phyloP scores from a whole-genome alignment of 2,797 vertebrate genomes.

The Netta rufina region DNA sequence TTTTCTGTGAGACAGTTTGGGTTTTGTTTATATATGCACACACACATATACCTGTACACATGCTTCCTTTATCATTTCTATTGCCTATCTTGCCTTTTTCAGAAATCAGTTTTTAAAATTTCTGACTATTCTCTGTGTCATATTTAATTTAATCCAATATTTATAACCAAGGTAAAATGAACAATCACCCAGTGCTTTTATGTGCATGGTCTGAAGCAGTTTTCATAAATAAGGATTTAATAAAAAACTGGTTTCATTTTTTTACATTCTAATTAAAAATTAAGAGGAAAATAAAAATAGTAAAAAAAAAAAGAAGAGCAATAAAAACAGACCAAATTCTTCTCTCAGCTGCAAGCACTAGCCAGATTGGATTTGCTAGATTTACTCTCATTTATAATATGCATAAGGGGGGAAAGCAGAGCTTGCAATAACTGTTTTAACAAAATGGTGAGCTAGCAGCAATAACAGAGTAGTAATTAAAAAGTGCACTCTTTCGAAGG shows the following conservation, averaged over 20 bases:
- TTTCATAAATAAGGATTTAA: constrained; percentile 66
- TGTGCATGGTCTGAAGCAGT: constrained; percentile 36
- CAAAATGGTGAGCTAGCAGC: background rate
- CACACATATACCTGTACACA: background rate
- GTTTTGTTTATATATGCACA: background rate
- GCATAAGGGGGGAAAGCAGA: background rate
- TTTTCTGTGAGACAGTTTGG: background rate
- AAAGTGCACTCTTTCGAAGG: background rate
- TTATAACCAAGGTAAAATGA: constrained; percentile 48
- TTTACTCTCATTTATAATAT: constrained; percentile 18
- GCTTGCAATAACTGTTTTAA: background rate
- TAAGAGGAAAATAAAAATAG: background rate
- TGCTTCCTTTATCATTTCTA: background rate
- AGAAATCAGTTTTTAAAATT: constrained; percentile 1
- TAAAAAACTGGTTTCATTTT: constrained; percentile 55
- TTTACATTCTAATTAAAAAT: constrained; percentile 67
- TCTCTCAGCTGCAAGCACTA: background rate
- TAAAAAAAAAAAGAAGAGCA: background rate
- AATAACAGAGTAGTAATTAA: background rate
- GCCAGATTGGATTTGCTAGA: background rate
- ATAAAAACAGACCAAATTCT: background rate
- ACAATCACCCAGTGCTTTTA: background rate
- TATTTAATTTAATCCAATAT: constrained; percentile 52
- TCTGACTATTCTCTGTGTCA: constrained; percentile 9
- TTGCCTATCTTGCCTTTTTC: background rate